Evolutionary conservation across 2,113 vertebrate genomes (phyloP), one percentile per base, ranked within the genome.

Genomic region (Junco hyemalis): DNA sequence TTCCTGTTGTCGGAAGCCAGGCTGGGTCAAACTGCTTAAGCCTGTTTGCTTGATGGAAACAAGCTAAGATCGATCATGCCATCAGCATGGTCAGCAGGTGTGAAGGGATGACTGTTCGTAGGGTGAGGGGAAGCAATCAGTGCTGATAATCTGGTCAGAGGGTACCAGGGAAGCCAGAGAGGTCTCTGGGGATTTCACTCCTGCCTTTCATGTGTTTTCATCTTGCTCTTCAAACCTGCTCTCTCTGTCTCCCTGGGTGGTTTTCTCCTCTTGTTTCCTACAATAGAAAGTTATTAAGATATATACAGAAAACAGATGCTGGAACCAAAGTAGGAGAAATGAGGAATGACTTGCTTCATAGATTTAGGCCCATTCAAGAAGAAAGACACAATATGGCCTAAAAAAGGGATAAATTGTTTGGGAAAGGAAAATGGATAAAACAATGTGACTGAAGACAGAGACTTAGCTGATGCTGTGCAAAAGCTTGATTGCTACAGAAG

Each of bases 241-340:
- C 63, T 80, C 40, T 36, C 54, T 3, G 4, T 94, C 88, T 95
- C 51, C 65, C 31, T 91, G 65, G 44, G 65, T 93, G 88, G 72
- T 92, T 96, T 94, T 84, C 36, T 88, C 12, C 80, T 91, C 88
- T 90, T 10, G 5, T 91, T 93, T 84, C 81, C 88, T 84, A 81
- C 81, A 80, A 29, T 51, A 76, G 81, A 87, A 90, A 87, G 70
- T 73, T 69, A 28, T 65, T 91, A 94, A 95, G 81, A 54, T 59
- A 31, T 57, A 71, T 76, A 82, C 78, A 59, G 63, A 94, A 95
- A 95, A 82, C 84, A 86, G 86, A 89, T 28, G 33, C 70, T 90
- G 71, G 50, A 91, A 91, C 48, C n/a, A 17, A 96, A 91, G 50
- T 33, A 90, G 84, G 70, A 91, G 93, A 93, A 94, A 91, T 72